Percentiles rank a stretch among this genome's conserved stretches.
These are phyloP conservation scores for Mesochorus sp. DNA, from an alignment of 2,888 invertebrate genomes.

Conservation along the genomic window DNA sequence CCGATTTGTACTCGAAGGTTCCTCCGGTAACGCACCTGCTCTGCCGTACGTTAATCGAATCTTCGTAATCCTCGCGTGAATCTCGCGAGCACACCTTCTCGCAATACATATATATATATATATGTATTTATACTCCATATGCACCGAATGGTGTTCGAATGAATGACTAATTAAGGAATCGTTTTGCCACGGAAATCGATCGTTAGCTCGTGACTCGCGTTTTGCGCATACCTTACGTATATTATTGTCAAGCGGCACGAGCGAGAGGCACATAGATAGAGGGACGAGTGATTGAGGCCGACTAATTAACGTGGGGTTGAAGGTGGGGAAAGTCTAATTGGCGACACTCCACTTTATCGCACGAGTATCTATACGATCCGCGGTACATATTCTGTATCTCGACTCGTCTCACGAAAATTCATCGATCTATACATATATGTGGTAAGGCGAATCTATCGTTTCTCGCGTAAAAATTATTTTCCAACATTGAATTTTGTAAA, in stretches of 20 bases:
- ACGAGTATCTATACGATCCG: conserved; percentile 33
- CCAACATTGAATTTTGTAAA: too few relatives aligned
- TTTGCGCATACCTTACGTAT: conserved; percentile 35
- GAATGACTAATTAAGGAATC: conserved; percentile 65
- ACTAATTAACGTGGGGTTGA: conserved; percentile 56
- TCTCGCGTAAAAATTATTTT: too few relatives aligned
- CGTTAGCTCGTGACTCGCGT: conserved; percentile 56
- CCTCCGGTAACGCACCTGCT: neutral
- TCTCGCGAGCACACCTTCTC: neutral
- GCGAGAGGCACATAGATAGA: neutral
- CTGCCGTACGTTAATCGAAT: neutral
- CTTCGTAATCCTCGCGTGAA: conserved; percentile 23
- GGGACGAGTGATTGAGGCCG: conserved; percentile 19
- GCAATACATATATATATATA: too few relatives aligned
- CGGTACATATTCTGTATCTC: neutral
- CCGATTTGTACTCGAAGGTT: too few relatives aligned
- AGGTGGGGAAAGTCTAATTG: conserved; percentile 40
- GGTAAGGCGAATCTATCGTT: too few relatives aligned
- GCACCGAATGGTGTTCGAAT: conserved; percentile 20
- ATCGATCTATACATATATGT: neutral
- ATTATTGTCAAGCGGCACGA: conserved; percentile 13
- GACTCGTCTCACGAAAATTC: neutral
- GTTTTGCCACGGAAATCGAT: conserved; percentile 59
- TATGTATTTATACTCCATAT: too few relatives aligned
- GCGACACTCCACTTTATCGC: conserved; percentile 26